Conservation (phyloP, 2,797 vertebrate species). For the Avahi laniger region DNA sequence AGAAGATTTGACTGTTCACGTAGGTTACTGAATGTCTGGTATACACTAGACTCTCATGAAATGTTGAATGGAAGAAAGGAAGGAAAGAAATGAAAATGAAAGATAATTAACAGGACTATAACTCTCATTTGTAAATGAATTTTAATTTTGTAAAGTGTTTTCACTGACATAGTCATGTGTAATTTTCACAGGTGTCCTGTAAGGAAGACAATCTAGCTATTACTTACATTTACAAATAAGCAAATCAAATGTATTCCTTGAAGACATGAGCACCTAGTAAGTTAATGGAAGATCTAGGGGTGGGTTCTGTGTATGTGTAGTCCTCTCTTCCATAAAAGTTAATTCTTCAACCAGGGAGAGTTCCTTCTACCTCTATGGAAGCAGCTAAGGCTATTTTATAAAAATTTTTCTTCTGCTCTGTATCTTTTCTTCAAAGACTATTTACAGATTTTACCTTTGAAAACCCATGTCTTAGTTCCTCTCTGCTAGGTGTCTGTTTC, state of each 20-base stretch:
- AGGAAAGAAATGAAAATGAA: neutral
- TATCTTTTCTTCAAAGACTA: neutral
- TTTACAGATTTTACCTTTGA: neutral
- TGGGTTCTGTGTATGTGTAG: neutral
- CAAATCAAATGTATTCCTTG: neutral
- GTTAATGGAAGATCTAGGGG: neutral
- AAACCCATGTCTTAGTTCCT: neutral
- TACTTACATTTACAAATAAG: neutral
- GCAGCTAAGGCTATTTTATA: neutral
- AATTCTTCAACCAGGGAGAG: neutral
- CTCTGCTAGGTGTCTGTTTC: neutral
- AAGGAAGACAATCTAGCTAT: neutral
- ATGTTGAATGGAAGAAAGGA: neutral
- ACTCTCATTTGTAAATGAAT: neutral
- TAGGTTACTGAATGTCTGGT: neutral
- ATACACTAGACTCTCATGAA: neutral
- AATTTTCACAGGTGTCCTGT: neutral
- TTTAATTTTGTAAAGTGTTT: neutral
- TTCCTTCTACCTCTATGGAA: neutral
- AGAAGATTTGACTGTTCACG: neutral
- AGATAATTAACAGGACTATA: neutral
- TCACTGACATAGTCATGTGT: neutral
- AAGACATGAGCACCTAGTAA: neutral
- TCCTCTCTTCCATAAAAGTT: neutral
- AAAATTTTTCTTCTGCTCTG: neutral